Conservation (phyloP, 2,113 vertebrate genomes). For the Antechinus stuartii region DNA sequence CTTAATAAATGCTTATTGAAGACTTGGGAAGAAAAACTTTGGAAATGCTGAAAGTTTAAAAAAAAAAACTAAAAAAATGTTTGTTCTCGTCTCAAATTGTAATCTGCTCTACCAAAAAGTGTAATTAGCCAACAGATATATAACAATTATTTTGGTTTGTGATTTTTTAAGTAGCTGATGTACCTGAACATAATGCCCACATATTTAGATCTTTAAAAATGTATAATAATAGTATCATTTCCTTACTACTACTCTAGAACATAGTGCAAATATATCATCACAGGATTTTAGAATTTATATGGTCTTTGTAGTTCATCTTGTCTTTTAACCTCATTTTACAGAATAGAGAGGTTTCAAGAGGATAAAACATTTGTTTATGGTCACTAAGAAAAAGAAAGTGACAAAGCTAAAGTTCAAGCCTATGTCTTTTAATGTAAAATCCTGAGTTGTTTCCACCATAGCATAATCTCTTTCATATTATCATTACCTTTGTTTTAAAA, state of each 20-base stretch:
- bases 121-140: background rate
- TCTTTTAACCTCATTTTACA: background rate
- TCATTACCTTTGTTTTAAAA: background rate
- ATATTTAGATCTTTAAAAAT: background rate
- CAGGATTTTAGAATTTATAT: background rate
- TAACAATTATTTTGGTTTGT: background rate
- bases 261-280: background rate
- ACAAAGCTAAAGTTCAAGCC: background rate
- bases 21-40: background rate
- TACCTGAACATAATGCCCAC: background rate
- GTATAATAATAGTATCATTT: background rate
- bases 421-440: background rate
- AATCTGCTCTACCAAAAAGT: background rate
- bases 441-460: background rate
- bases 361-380: background rate
- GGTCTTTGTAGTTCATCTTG: no score
- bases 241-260: background rate
- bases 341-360: background rate
- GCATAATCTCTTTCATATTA: background rate
- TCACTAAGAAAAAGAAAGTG: background rate
- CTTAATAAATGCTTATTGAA: background rate
- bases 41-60: background rate
- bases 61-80: background rate
- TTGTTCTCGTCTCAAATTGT: background rate
- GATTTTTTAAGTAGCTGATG: background rate